Percentiles rank a stretch among this genome's conserved stretches.
These are phyloP conservation scores for Microctonus brassicae DNA, from an alignment of 2,888 invertebrate genomes.

Conservation along the genomic window DNA sequence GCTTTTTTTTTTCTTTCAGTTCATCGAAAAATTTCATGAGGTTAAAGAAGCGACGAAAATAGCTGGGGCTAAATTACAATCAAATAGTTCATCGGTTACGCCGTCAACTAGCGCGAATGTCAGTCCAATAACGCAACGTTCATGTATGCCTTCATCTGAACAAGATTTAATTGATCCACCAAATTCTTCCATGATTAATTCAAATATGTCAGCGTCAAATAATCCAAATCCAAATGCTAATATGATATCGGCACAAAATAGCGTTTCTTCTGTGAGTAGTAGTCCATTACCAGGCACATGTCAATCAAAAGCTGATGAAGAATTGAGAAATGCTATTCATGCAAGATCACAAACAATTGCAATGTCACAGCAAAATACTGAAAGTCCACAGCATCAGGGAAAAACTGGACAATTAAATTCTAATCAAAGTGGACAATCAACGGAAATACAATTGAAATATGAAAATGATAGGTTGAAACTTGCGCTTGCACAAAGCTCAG, in stretches of 20 bases:
- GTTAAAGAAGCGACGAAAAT: slow-evolving; percentile 94
- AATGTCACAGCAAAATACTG: slow-evolving; percentile 68
- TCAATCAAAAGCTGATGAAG: slow-evolving; percentile 65
- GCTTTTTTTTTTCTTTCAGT: slow-evolving; percentile 73
- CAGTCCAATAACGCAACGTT: slow-evolving; percentile 83
- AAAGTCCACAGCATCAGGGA: slow-evolving; percentile 78
- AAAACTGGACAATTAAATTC: slow-evolving; percentile 59
- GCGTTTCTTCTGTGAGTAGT: slow-evolving; percentile 65
- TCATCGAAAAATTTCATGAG: slow-evolving; percentile 98
- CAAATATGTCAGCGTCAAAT: slow-evolving; percentile 66
- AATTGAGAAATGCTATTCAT: slow-evolving; percentile 65
- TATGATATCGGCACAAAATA: slow-evolving; percentile 67
- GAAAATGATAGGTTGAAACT: slow-evolving; percentile 97
- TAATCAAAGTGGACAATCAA: slow-evolving; percentile 67
- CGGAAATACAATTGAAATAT: slow-evolving; percentile 92
- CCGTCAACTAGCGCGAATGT: slow-evolving; percentile 91
- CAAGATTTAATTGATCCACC: slow-evolving; percentile 72
- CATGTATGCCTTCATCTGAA: slow-evolving; percentile 71
- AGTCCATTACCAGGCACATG: slow-evolving; percentile 65
- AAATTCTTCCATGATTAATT: slow-evolving; percentile 71
- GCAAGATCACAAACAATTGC: slow-evolving; percentile 71
- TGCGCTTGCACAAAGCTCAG: slow-evolving; percentile 95
- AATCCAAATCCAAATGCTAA: slow-evolving; percentile 67
- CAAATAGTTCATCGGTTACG: slow-evolving; percentile 79
- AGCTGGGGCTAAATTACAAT: slow-evolving; percentile 75